Percentiles rank a stretch among this genome's conserved stretches.
These are phyloP conservation scores for Drosophila dives DNA, from an alignment of 2,888 invertebrate species.

Conservation along the genomic window DNA sequence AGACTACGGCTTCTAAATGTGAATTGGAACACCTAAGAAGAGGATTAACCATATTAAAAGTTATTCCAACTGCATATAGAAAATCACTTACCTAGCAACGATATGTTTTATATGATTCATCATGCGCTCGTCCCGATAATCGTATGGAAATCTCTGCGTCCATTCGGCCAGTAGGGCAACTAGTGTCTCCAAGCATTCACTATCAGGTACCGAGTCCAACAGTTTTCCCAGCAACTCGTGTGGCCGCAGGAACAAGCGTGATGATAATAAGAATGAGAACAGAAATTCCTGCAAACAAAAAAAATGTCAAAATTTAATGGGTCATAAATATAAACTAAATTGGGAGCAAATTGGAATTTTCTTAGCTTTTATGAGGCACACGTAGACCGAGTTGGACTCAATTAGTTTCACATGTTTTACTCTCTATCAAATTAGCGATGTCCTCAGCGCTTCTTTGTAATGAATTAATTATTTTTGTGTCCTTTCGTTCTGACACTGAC, in stretches of 20 bases:
- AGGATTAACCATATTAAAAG: too few relatives aligned
- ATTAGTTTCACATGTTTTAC: constrained; percentile 9
- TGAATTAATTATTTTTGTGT: constrained; percentile 72
- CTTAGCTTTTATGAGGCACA: constrained; percentile 5
- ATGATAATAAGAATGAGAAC: constrained; percentile 85
- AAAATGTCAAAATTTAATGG: background rate
- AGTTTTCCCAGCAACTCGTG: constrained; percentile 84
- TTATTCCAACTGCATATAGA: too few relatives aligned
- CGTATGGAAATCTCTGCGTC: constrained; percentile 85
- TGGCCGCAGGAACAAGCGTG: constrained; percentile 84
- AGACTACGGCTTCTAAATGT: constrained; percentile 84
- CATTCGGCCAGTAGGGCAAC: constrained; percentile 84
- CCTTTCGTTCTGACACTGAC: background rate
- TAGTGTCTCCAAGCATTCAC: constrained; percentile 83
- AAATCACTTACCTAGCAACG: constrained; percentile 83
- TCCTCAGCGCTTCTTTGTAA: constrained; percentile 47
- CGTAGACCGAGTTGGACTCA: constrained; percentile 1
- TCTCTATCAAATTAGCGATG: constrained; percentile 9
- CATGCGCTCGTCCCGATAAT: constrained; percentile 85
- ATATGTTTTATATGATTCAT: constrained; percentile 85
- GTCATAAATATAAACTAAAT: background rate
- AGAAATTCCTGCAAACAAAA: constrained; percentile 80
- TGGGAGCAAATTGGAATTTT: background rate
- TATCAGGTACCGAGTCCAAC: constrained; percentile 84
- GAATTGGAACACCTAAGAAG: constrained; percentile 83